Conservation (phyloP, 2,113 vertebrate species). For the Atherinomorus stipes region DNA sequence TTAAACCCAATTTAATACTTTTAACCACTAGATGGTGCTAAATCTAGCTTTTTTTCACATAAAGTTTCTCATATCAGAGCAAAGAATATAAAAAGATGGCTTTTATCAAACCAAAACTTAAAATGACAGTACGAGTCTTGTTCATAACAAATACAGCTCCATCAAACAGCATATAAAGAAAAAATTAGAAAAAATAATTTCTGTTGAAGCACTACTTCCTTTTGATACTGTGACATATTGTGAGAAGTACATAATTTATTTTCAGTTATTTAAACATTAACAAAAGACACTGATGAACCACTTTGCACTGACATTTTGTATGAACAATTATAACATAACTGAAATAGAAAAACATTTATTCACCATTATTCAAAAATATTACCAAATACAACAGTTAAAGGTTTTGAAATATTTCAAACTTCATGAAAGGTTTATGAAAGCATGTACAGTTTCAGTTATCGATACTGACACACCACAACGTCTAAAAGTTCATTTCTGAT, state of each 20-base stretch:
- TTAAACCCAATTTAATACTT: neutral
- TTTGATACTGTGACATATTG: neutral
- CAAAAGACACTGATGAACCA: neutral
- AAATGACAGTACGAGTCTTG: neutral
- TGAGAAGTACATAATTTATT: neutral
- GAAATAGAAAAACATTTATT: conserved; percentile 44
- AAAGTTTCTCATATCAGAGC: neutral
- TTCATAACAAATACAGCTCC: conserved; percentile 35
- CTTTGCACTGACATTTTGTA: neutral
- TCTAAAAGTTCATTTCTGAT: neutral
- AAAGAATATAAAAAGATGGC: conserved; percentile 17
- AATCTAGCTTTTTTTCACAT: conserved; percentile 8
- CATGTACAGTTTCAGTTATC: neutral
- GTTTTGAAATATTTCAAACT: conserved; percentile 16
- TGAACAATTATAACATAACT: conserved; percentile 17
- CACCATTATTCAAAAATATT: conserved; percentile 18
- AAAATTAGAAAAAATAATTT: neutral
- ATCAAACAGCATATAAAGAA: neutral
- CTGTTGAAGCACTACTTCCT: neutral
- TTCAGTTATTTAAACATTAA: neutral
- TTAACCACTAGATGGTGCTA: conserved; percentile 64
- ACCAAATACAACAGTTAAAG: neutral
- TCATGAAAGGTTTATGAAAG: conserved; percentile 3
- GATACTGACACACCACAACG: neutral
- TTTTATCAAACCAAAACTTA: conserved; percentile 47